Base-by-base conservation (phyloP, 2,888 invertebrate species). In the Helicoverpa assulta region DNA sequence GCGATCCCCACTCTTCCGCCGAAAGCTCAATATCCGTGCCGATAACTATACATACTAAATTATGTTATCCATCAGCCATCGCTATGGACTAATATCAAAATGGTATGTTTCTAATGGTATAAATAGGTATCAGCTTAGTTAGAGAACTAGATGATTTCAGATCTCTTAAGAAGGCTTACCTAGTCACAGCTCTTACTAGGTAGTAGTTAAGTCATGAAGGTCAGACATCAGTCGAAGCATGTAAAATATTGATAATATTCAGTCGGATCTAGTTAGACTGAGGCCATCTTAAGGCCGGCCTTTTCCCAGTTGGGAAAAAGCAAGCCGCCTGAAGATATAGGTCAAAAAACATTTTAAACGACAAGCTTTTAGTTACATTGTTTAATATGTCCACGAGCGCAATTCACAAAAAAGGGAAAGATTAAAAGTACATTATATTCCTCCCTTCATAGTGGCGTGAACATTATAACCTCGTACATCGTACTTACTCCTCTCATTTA, bases 381-480 rank as follows among this genome's bases (percentile, higher is more conserved):
- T 47, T 47, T 16, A n/a, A 47, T 47, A 2, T 43, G 43, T 6
- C 16, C 16, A 43, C 37, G 43, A 67, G 19, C 40, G 47, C 16
- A 53, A 43, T 21, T 33, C 26, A 2, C 18, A 69, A 76, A 74
- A 72, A 73, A 51, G 12, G 8, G 7, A 56, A 55, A 56, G 26
- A 69, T 76, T 72, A 76, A 73, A 70, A 73, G 60, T 60, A 70
- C 55, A 62, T 56, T 69, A 64, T 61, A 61, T 58, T 57, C 33
- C 54, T 61, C 21, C 19, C 56, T 62, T 56, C 64, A 80, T 66
- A 80, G 70, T 66, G 51, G 70, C 70, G 70, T 63, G 65, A 77
- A 77, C 70, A 80, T 75, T 80, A 75, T 80, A 77, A 80, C 62
- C 77, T 66, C 78, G 58, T 76, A 76, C 68, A 64, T 80, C 57